Conservation (phyloP, 2,113 vertebrate genomes). For the Tragulus kanchil region DNA sequence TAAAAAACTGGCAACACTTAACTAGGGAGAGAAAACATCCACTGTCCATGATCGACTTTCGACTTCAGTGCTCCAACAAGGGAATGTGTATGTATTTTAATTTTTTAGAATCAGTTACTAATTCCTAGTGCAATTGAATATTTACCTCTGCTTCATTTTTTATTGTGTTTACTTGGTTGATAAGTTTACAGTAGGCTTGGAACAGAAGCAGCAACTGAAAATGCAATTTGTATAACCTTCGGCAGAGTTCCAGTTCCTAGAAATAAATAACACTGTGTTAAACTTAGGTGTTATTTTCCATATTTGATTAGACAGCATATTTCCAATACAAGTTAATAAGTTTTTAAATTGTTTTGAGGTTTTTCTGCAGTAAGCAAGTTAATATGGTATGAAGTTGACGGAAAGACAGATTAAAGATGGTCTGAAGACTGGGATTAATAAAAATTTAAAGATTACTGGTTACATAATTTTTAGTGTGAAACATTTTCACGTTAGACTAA, state of each 20-base stretch:
- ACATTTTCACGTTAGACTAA: conserved; percentile 70
- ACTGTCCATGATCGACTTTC: not conserved
- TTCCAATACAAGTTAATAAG: conserved; percentile 70
- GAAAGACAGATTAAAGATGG: conserved; percentile 81
- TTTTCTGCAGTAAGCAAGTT: conserved; percentile 85
- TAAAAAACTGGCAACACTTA: conserved; percentile 1
- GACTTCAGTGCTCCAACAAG: not conserved
- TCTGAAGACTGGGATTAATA: conserved; percentile 74
- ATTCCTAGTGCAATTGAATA: not conserved
- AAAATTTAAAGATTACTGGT: conserved; percentile 41
- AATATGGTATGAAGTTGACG: conserved; percentile 80
- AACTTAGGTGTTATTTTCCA: not conserved
- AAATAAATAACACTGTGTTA: conserved; percentile 62
- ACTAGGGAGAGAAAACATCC: not conserved
- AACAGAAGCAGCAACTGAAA: conserved; percentile 99
- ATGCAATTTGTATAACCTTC: conserved; percentile 97
- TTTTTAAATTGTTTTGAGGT: conserved; percentile 63
- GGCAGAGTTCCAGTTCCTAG: conserved; percentile 98
- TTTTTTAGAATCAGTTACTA: not conserved
- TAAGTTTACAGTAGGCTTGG: conserved; percentile 98
- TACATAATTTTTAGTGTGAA: conserved; percentile 76
- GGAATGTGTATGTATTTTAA: not conserved
- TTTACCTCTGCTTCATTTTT: conserved; percentile 97
- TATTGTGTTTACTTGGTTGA: conserved; percentile 96
- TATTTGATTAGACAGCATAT: conserved; percentile 65